Evolutionary conservation across 2,797 vertebrate genomes (phyloP).

Genomic region (Notoglanidium macrostoma): DNA sequence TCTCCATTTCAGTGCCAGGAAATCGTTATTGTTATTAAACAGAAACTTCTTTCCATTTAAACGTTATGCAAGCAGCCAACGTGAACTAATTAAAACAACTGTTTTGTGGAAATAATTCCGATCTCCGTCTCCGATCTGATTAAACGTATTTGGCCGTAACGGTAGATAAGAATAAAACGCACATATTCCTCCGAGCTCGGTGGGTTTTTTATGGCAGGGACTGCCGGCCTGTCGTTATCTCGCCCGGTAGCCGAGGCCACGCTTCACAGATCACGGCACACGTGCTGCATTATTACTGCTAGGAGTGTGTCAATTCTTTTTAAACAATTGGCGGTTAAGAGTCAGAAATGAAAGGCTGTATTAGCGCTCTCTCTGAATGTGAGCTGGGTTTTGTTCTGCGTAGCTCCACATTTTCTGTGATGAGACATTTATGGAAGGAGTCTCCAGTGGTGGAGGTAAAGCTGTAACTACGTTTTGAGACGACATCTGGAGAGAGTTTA

Average conservation of each 20-base stretch:
- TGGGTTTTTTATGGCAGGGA: constrained; percentile 65
- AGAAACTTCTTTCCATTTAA: constrained; percentile 60
- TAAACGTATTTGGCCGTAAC: constrained; percentile 41
- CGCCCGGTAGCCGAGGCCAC: neutral
- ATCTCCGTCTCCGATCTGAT: constrained; percentile 46
- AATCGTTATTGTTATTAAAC: constrained; percentile 45
- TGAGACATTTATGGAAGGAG: neutral
- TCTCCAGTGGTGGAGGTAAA: neutral
- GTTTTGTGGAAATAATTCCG: neutral
- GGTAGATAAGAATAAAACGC: constrained; percentile 61
- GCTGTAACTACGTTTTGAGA: neutral
- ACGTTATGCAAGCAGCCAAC: constrained; percentile 60
- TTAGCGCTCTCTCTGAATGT: neutral
- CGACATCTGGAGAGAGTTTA: neutral
- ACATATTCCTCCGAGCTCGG: constrained; percentile 55
- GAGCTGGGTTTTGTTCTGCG: neutral
- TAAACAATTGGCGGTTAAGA: neutral
- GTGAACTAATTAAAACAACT: constrained; percentile 63
- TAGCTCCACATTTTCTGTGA: too few species aligned
- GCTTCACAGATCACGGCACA: constrained; percentile 29
- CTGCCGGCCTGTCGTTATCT: constrained; percentile 32
- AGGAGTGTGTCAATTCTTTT: constrained; percentile 40
- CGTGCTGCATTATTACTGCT: constrained; percentile 15
- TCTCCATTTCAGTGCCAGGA: constrained; percentile 56
- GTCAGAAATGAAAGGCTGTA: neutral